Conservation (phyloP, 2,113 vertebrate genomes). For the Otus sunia region DNA sequence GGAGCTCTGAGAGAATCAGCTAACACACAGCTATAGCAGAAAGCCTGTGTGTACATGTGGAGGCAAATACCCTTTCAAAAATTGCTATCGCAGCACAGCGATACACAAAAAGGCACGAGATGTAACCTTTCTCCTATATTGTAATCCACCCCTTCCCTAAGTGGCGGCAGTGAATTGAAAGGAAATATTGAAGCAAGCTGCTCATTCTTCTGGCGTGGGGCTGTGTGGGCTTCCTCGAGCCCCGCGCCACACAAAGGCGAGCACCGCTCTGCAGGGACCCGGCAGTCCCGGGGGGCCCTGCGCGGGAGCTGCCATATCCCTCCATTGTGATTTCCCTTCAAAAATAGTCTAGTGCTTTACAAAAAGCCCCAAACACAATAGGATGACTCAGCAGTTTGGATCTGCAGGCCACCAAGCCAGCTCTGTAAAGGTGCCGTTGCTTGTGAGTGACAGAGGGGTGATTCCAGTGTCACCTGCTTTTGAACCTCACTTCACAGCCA, state of each 20-base stretch:
- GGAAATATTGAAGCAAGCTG: conserved; percentile 35
- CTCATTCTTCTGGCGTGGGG: neutral
- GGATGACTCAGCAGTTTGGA: conserved; percentile 45
- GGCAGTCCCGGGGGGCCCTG: rapidly evolving
- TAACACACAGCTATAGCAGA: neutral
- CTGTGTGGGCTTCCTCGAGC: conserved; percentile 11
- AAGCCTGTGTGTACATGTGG: neutral
- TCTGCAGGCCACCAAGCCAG: neutral
- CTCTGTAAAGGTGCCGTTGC: neutral
- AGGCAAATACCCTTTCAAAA: neutral
- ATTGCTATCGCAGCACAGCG: neutral
- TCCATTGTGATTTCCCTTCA: conserved; percentile 13
- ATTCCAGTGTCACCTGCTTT: neutral
- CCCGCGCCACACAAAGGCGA: neutral
- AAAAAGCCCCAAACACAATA: conserved; percentile 45
- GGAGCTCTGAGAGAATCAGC: neutral
- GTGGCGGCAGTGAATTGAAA: conserved; percentile 25
- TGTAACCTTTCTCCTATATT: conserved; percentile 44
- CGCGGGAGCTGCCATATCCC: conserved; percentile 15
- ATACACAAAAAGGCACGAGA: neutral
- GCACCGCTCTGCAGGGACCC: neutral
- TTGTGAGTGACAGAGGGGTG: neutral
- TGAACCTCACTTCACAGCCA: rapidly evolving
- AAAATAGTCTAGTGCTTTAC: conserved; percentile 6
- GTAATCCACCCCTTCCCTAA: conserved; percentile 19